These are phyloP conservation scores for Diabrotica undecimpunctata DNA, from an alignment of 1,140 invertebrate genomes.

Conservation along the genomic window DNA sequence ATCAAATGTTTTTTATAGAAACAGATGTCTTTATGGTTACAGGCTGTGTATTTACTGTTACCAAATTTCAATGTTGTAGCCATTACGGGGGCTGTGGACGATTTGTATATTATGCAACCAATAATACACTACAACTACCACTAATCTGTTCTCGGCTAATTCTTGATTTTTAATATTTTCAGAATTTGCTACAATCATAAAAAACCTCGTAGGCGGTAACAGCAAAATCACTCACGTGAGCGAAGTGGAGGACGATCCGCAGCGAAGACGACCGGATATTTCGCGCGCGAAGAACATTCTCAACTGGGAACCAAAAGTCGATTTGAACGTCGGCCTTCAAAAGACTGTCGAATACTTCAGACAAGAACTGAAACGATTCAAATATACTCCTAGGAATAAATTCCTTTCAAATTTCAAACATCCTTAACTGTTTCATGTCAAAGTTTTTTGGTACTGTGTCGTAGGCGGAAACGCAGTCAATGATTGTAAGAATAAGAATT, in stretches of 20 bases:
- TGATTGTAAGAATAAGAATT: too few species aligned
- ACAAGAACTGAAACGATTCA: slow-evolving; percentile 73
- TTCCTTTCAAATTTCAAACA: slow-evolving; percentile 23
- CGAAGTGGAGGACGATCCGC: slow-evolving; percentile 93
- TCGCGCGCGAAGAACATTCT: slow-evolving; percentile 78
- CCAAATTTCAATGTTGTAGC: too few species aligned
- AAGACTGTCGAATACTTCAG: slow-evolving; percentile 90
- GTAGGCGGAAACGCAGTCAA: too few species aligned
- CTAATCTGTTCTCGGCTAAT: too few species aligned
- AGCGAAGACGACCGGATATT: slow-evolving; percentile 90
- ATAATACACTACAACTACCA: too few species aligned
- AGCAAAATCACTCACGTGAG: slow-evolving; percentile 80
- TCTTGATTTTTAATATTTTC: too few species aligned
- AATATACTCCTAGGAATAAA: slow-evolving; percentile 39
- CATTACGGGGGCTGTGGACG: too few species aligned
- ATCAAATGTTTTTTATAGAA: too few species aligned
- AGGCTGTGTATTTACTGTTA: too few species aligned
- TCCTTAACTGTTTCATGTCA: neutral
- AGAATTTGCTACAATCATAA: slow-evolving; percentile 95
- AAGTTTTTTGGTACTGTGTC: too few species aligned
- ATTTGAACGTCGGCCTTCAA: slow-evolving; percentile 76
- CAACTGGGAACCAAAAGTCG: slow-evolving; percentile 91
- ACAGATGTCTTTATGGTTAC: too few species aligned
- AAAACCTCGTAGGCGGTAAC: slow-evolving; percentile 76
- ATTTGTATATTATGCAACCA: too few species aligned